A percentile compares a stretch with the other conserved stretches of the same genome.
Conservation (phyloP, 2,797 vertebrate genomes). For the Discoglossus pictus region DNA sequence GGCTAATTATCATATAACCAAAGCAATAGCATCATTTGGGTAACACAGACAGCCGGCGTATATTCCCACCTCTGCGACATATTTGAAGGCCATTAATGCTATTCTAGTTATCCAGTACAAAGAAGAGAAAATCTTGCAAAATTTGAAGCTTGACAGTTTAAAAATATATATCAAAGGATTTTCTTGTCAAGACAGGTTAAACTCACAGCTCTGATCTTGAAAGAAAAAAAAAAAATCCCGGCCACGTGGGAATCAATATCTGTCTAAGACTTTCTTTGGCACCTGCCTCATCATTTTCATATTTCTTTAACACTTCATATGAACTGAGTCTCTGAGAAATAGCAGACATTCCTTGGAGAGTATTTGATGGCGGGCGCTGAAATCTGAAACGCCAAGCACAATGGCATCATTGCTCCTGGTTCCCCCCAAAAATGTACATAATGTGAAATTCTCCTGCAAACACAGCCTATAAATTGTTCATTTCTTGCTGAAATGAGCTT, state of each 20-base stretch:
- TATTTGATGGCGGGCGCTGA: slow-evolving; percentile 54
- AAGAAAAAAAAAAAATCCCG: slow-evolving; percentile 8
- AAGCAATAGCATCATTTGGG: not conserved
- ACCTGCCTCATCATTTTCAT: slow-evolving; percentile 59
- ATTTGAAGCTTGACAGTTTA: slow-evolving; percentile 31
- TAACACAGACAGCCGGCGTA: not conserved
- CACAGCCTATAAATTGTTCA: slow-evolving; percentile 62
- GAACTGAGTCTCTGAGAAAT: slow-evolving; percentile 58
- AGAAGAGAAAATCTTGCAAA: slow-evolving; percentile 14
- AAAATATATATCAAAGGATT: slow-evolving; percentile 44
- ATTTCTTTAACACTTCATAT: slow-evolving; percentile 61
- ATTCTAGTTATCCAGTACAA: slow-evolving; percentile 34
- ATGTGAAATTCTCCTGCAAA: slow-evolving; percentile 58
- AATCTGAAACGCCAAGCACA: slow-evolving; percentile 53
- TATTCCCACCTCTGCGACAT: slow-evolving; percentile 28
- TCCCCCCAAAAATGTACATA: slow-evolving; percentile 52
- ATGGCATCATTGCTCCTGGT: slow-evolving; percentile 59
- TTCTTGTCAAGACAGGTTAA: slow-evolving; percentile 47
- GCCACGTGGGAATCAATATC: slow-evolving; percentile 44
- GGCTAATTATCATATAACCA: not conserved
- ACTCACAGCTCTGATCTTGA: slow-evolving; percentile 36
- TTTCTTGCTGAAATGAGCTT: slow-evolving; percentile 60
- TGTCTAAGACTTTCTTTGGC: slow-evolving; percentile 53
- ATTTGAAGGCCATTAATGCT: slow-evolving; percentile 25
- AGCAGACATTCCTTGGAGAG: slow-evolving; percentile 58